Evolutionary conservation across 2,113 vertebrate genomes (phyloP).

Genomic region (Hemiscyllium ocellatum): DNA sequence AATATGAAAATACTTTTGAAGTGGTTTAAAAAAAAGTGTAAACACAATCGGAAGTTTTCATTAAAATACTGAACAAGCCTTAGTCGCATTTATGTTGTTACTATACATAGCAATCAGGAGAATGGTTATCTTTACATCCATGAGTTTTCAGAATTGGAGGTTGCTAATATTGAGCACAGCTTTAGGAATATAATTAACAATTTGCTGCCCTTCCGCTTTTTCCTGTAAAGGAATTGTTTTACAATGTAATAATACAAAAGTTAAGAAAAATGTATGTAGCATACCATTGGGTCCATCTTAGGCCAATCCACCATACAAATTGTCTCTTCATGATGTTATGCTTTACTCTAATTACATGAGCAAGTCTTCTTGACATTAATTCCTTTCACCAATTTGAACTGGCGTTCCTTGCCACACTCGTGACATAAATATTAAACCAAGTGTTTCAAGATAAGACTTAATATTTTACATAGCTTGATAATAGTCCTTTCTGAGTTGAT

Average conservation of each 20-base stretch:
- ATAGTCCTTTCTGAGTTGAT: neutral
- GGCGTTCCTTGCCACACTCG: neutral
- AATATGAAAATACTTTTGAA: neutral
- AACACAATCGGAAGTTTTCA: neutral
- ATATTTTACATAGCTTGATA: no score
- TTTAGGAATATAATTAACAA: neutral
- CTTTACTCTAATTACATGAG: neutral
- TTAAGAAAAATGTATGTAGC: neutral
- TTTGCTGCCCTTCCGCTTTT: neutral
- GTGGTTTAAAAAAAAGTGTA: neutral
- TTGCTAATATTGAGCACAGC: neutral
- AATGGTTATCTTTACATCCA: neutral
- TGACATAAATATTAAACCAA: no score
- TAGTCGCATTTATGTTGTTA: neutral
- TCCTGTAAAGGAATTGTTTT: neutral
- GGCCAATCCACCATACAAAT: neutral
- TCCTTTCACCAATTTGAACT: neutral
- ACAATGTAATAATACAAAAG: neutral
- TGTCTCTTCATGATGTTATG: neutral
- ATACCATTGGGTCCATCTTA: neutral
- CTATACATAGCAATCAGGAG: neutral
- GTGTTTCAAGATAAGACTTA: no score
- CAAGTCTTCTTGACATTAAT: neutral
- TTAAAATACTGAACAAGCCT: neutral
- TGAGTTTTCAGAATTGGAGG: neutral